Base-by-base conservation (phyloP, 2,797 vertebrate species). In the Sternarchorhynchus goeldii region DNA sequence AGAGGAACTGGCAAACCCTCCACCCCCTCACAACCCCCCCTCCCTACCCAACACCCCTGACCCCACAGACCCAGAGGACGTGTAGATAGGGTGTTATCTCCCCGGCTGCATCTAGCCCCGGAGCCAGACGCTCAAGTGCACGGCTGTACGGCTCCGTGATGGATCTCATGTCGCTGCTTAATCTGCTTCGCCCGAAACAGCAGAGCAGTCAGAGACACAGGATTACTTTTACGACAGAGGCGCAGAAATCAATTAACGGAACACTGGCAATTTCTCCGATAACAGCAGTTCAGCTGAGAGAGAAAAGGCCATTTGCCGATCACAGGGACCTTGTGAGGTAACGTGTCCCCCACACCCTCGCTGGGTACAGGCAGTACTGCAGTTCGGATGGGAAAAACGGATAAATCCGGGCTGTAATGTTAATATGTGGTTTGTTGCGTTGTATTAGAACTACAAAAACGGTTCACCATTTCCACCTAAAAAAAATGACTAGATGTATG, bases 101-200 rank as follows among this genome's bases (percentile, higher is more conserved):
- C 21, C 20, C 3, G 17, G 25, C 45, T 53, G 55, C 74, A 70
- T 53, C 55, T 56, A 63, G 25, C 53, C 68, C 59, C 53, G 71
- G 59, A 71, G 25, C 58, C 16, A 60, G 25, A 53, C 39, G 31
- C 32, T 63, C 5, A 68, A 3, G 57, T 60, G 76, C 73, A 36
- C 58, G 58, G 58, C 68, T 45, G 39, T 69, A 17, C 50, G 32
- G 45, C 64, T 67, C 50, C 0, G 1, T 86, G 88, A 90, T 87
- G 86, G 90, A 92, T 91, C 79, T 78, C 0, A 0, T 90, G 88
- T 90, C 89, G 89, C 81, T 83, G 83, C 87, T 88, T 91, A 79
- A 83, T 90, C 89, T 92, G 85, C 88, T 92, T 81, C 77, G 74
- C 82, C 86, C 50, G 32, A 76, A 79, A 85, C 79, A 75, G 74